Percentiles rank a stretch among this genome's conserved stretches.
phyloP scores from a whole-genome alignment of 2,113 vertebrate genomes.

The Gopherus flavomarginatus region DNA sequence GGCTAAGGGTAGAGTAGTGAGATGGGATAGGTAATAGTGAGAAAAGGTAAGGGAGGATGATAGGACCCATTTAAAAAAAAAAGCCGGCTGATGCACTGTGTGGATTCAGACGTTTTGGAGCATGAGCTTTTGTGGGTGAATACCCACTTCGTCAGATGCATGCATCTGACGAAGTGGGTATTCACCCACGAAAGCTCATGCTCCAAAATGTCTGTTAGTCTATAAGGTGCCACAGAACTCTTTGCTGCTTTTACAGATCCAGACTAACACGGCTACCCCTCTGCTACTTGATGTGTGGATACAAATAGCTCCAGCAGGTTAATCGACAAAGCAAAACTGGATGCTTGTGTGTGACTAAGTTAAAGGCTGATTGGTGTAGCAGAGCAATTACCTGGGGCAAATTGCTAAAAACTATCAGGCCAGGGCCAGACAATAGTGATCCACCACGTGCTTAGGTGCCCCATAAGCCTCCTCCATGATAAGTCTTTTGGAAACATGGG shows the following conservation, averaged over 20 bases:
- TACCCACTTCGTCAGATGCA: too few species aligned
- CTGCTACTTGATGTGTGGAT: not conserved
- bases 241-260: too few species aligned
- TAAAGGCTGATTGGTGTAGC: not conserved
- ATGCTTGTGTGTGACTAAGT: not conserved
- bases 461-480: not conserved
- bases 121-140: too few species aligned
- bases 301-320: not conserved
- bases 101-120: too few species aligned
- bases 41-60: not conserved
- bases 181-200: too few species aligned
- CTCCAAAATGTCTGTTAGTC: too few species aligned
- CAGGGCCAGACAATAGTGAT: not conserved
- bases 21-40: not conserved
- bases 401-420: not conserved
- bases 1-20: not conserved
- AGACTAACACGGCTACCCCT: too few species aligned
- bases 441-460: too few species aligned
- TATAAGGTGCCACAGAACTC: too few species aligned
- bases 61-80: not conserved
- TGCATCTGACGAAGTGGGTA: too few species aligned
- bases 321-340: not conserved
- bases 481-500: not conserved
- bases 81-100: not conserved
- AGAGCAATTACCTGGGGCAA: not conserved